phyloP scores from a whole-genome alignment of 2,113 vertebrate species.

The Oophaga pumilio region DNA sequence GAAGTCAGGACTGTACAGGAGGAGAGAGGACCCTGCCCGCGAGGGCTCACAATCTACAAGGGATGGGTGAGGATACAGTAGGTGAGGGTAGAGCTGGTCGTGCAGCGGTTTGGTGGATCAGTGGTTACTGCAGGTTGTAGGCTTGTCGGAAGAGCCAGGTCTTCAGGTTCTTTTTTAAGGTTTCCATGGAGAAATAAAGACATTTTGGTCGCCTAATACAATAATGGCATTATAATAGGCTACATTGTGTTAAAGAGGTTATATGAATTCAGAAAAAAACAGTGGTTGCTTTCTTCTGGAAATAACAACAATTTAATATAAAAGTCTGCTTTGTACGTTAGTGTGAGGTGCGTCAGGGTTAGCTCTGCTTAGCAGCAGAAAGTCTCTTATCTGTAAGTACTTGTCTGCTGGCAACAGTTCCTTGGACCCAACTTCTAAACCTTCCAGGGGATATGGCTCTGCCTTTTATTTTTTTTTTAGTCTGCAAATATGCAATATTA shows the following conservation, averaged over 20 bases:
- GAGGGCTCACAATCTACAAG: no score
- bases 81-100: no score
- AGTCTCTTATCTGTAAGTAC: slow-evolving; percentile 27
- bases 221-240: not conserved
- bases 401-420: slow-evolving; percentile 23
- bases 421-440: slow-evolving; percentile 29
- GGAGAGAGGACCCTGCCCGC: no score
- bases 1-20: no score
- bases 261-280: not conserved
- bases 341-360: not conserved
- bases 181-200: no score
- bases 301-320: not conserved
- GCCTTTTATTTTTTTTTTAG: slow-evolving; percentile 46
- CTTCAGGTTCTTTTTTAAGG: no score
- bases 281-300: not conserved
- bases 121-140: no score
- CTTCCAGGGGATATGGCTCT: slow-evolving; percentile 39
- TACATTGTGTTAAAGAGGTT: not conserved
- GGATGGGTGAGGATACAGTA: no score
- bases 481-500: slow-evolving; percentile 13
- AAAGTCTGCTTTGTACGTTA: not conserved
- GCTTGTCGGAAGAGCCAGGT: no score
- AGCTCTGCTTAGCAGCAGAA: slow-evolving; percentile 30
- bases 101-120: no score
- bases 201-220: no score